These are phyloP conservation scores for Malacoctenus gilli DNA, from an alignment of 2,797 vertebrate genomes.

Conservation along the genomic window DNA sequence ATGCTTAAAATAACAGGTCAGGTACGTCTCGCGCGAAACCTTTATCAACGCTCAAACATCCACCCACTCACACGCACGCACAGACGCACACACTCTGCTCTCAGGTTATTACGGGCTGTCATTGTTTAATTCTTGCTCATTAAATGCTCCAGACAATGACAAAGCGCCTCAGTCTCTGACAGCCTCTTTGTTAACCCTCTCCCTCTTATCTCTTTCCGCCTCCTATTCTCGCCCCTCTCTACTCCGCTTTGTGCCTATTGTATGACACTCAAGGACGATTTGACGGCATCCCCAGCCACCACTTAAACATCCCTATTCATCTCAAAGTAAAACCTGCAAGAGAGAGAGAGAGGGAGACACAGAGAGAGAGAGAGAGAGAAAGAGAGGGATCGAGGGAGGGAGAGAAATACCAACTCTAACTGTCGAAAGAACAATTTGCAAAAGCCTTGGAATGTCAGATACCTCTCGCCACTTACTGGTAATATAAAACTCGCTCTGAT, in stretches of 20 bases:
- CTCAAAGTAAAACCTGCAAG: constrained; percentile 61
- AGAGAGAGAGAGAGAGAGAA: constrained; percentile 66
- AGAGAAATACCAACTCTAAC: constrained; percentile 58
- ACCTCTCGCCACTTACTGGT: constrained; percentile 61
- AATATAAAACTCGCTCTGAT: constrained; percentile 58
- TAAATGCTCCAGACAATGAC: constrained; percentile 80
- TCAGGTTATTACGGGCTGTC: constrained; percentile 79
- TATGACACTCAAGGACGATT: constrained; percentile 78
- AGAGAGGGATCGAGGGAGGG: constrained; percentile 59
- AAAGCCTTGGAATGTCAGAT: constrained; percentile 68
- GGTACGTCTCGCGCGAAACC: constrained; percentile 37
- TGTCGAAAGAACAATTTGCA: constrained; percentile 66
- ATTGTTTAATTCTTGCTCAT: constrained; percentile 82
- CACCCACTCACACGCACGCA: constrained; percentile 3
- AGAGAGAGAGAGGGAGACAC: constrained; percentile 58
- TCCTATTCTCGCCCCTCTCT: constrained; percentile 63
- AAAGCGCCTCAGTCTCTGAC: constrained; percentile 70
- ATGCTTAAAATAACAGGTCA: constrained; percentile 22
- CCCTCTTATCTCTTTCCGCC: constrained; percentile 74
- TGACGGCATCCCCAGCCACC: constrained; percentile 68
- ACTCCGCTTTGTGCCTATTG: constrained; percentile 72
- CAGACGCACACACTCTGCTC: constrained; percentile 39
- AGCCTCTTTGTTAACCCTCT: constrained; percentile 76
- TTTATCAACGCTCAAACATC: constrained; percentile 35
- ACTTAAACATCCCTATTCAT: constrained; percentile 76